Evolutionary conservation across 2,113 vertebrate species (phyloP).

Genomic region (Labeo rohita): DNA sequence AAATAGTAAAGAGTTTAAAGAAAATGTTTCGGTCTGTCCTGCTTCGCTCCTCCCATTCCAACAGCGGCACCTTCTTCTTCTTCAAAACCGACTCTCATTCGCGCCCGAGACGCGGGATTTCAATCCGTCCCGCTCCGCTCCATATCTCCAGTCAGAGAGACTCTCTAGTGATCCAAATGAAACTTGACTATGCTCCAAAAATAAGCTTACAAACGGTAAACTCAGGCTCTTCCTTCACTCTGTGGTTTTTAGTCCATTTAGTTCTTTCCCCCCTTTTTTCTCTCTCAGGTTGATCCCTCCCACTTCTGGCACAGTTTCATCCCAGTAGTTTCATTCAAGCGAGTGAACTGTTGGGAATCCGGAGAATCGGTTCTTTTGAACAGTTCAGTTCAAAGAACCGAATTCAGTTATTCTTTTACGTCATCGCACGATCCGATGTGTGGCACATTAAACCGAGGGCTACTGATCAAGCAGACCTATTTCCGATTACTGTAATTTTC

Average conservation of each 20-base stretch:
- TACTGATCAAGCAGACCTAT: background rate
- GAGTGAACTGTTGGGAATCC: background rate
- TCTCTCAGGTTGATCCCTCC: slow-evolving; percentile 49
- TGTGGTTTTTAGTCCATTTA: background rate
- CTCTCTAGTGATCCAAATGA: background rate
- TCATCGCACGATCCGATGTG: background rate
- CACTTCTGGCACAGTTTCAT: slow-evolving; percentile 31
- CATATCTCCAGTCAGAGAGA: background rate
- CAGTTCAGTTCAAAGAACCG: background rate
- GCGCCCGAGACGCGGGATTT: slow-evolving; percentile 44
- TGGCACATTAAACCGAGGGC: background rate
- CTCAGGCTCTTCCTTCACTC: background rate
- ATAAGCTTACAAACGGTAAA: background rate
- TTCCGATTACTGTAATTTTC: background rate
- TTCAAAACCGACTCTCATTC: slow-evolving; percentile 30
- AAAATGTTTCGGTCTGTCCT: slow-evolving; percentile 31
- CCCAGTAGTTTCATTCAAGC: slow-evolving; percentile 15
- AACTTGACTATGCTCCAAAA: background rate
- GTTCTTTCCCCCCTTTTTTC: background rate
- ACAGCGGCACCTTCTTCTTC: slow-evolving; percentile 23
- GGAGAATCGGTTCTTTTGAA: slow-evolving; percentile 11
- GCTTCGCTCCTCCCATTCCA: slow-evolving; percentile 54
- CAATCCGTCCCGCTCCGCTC: slow-evolving; percentile 7
- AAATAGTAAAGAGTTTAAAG: slow-evolving; percentile 13
- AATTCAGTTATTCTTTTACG: background rate